Evolutionary conservation across 1,140 invertebrate species (phyloP), one percentile per base, ranked within the genome.

Genomic region (Drosophila parvula): DNA sequence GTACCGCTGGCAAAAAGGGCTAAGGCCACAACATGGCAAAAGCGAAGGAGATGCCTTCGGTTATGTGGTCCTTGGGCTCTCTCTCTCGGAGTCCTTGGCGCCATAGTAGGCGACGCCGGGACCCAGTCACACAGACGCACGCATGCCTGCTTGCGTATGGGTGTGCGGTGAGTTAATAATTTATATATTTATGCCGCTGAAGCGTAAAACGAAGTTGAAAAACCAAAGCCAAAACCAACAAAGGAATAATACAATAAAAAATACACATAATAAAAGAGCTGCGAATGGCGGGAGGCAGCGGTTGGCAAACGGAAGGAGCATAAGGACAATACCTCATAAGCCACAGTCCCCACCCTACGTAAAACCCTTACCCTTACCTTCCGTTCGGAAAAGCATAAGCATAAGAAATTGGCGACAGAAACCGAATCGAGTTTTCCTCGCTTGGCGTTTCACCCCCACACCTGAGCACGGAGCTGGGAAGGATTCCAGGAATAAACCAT

Each of bases 151-250:
- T 51, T 57, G 68, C 38, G 36, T 47, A 41, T 51, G 51, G 40
- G 41, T 60, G 59, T 75, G 84, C 67, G 74, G 77, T 57, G 80
- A 89, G 83, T 88, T 89, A 88, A 88, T 88, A 88, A 88, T 88
- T 88, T 88, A 88, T 88, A 89, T 89, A 88, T 83, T 88, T 88
- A 89, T 88, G 79, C 83, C 79, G 77, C 73, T 88, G 83, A 88
- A 89, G 84, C 83, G 80, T 88, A 83, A 88, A 88, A 88, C 80
- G 84, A 89, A 88, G 84, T 89, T 88, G 83, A 80, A 89, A 85
- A 88, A 88, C 84, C 83, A 89, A 89, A 78, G 80, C 68, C 77
- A 89, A 86, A 83, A 70, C 83, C 83, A 83, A 83, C 83, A 88
- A 89, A 79, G 73, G 64, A 74, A 65, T 83, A 88, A 88, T 84